Evolutionary conservation across 1,140 invertebrate species (phyloP), one percentile per base, ranked within the genome.

Genomic region (Papilio polytes): DNA sequence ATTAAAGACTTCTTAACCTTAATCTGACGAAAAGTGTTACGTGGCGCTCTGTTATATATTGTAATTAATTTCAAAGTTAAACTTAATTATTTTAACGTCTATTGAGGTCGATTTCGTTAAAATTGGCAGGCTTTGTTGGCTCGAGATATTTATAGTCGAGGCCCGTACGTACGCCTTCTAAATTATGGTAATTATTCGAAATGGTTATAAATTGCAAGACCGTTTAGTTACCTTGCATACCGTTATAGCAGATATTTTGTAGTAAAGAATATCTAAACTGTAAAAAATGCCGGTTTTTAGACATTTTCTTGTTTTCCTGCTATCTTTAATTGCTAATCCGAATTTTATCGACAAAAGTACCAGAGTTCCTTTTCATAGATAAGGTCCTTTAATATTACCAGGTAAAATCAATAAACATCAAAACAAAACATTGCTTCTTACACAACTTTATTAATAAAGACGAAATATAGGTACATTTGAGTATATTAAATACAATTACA

Each of bases 121-220:
- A 70, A 70, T 70, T 36, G 26, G 63, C 12, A 70, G 26, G 12
- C 63, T 70, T 70, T 36, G 63, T 70, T 70, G 26, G 10, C 12
- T 63, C 20, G 10, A 22, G 59, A 63, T 63, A 63, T 70, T 70
- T 70, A 70, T 36, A 70, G 63, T 70, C 63, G 13, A 70, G 6
- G 26, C 26, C 22, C 4, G 63, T 7, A 31, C 63, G 26, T 15
- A 1, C 63, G 22, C 26, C 26, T 26, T 1, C 63, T 70, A 70
- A 70, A 31, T 70, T 70, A 10, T 22, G 63, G 26, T 70, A 70
- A 70, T 70, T 70, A 70, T 70, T 31, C 63, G 63, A 70, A 70
- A 70, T 70, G 22, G 63, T 70, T 70, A 70, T 70, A 70, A 70
- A 70, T 70, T 70, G 63, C 26, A 15, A 70, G 12, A 70, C 63